Conservation (phyloP, 2,888 invertebrate species). For the Morinoia aosen region DNA sequence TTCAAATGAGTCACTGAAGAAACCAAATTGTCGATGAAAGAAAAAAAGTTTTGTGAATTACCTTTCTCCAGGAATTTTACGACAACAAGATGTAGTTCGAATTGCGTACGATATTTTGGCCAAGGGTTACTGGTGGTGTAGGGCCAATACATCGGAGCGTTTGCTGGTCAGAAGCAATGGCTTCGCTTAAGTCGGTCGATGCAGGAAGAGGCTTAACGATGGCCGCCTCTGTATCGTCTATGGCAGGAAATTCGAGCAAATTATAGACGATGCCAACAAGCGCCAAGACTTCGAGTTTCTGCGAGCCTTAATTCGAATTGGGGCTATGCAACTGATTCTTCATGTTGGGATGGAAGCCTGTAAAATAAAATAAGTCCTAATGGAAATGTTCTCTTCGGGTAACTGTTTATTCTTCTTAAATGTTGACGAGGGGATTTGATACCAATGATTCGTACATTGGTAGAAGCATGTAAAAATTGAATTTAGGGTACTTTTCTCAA, state of each 20-base stretch:
- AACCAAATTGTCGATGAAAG: neutral
- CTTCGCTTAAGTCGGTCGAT: conserved; percentile 40
- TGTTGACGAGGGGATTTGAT: no score
- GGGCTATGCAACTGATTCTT: neutral
- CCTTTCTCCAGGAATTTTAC: neutral
- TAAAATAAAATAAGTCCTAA: neutral
- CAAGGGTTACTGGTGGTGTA: neutral
- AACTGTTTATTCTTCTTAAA: neutral
- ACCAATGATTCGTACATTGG: no score
- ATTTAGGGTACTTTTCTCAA: no score
- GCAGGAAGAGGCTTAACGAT: conserved; percentile 42
- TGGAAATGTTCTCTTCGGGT: neutral
- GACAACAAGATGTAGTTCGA: neutral
- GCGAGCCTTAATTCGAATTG: neutral
- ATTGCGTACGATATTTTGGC: neutral
- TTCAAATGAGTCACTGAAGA: neutral
- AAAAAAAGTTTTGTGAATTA: neutral
- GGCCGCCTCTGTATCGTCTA: conserved; percentile 18
- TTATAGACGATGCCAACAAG: conserved; percentile 23
- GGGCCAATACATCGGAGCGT: neutral
- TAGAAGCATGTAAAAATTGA: no score
- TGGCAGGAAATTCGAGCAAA: conserved; percentile 41
- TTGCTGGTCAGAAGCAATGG: neutral
- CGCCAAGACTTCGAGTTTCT: neutral
- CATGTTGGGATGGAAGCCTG: neutral